Evolutionary conservation across 1,140 invertebrate species (phyloP).

Genomic region (Listronotus oregonensis): DNA sequence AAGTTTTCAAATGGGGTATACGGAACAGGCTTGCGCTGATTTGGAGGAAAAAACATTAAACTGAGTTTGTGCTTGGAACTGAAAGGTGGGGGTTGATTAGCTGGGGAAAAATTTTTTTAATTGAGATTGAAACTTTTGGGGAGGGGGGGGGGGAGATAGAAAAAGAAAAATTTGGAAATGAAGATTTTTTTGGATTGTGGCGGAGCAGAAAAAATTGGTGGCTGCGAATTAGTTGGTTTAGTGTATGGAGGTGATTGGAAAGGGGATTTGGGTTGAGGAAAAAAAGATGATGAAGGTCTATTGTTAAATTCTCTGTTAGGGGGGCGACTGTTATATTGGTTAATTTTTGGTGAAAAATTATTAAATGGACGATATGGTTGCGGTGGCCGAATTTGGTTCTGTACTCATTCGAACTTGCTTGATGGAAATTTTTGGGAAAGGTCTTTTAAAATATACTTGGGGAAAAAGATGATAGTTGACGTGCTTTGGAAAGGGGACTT

Average conservation of each 20-base stretch:
- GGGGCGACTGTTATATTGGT: slow-evolving; percentile 35
- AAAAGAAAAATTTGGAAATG: slow-evolving; percentile 43
- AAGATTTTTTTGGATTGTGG: slow-evolving; percentile 24
- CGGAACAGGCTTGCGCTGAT: slow-evolving; percentile 55
- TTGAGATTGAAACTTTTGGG: slow-evolving; percentile 36
- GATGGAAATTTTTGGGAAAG: slow-evolving; percentile 20
- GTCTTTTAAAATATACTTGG: slow-evolving; percentile 39
- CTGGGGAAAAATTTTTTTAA: slow-evolving; percentile 24
- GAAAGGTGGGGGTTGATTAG: slow-evolving; percentile 33
- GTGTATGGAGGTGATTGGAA: slow-evolving; percentile 41
- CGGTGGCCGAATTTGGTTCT: slow-evolving; percentile 45
- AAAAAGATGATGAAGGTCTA: slow-evolving; percentile 48
- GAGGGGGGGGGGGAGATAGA: slow-evolving; percentile 40
- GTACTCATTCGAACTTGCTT: slow-evolving; percentile 51
- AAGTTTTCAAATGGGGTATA: slow-evolving; percentile 49
- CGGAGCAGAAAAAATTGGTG: slow-evolving; percentile 53
- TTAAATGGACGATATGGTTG: slow-evolving; percentile 54
- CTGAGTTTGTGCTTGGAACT: slow-evolving; percentile 44
- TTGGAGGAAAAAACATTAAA: slow-evolving; percentile 31
- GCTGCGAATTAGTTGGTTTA: slow-evolving; percentile 33
- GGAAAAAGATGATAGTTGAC: slow-evolving; percentile 51
- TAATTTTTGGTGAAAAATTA: slow-evolving; percentile 48
- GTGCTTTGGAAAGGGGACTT: slow-evolving; percentile 57
- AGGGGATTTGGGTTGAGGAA: slow-evolving; percentile 42
- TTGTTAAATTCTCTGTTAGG: slow-evolving; percentile 32